Evolutionary conservation across 2,797 vertebrate species (phyloP).

Genomic region (Molossus alvarezi): DNA sequence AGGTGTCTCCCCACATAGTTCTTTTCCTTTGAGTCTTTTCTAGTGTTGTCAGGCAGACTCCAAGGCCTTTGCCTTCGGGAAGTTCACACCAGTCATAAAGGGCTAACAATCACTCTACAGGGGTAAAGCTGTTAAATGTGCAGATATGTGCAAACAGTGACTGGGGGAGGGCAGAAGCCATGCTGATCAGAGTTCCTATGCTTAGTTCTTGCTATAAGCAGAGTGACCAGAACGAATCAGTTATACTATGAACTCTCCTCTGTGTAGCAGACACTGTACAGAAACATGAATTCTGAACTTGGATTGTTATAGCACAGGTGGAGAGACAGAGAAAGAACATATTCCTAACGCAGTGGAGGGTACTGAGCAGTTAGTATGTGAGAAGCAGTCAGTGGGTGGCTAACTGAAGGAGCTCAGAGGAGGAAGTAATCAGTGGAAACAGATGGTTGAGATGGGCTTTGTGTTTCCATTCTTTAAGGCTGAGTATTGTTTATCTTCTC

Average conservation of each 20-base stretch:
- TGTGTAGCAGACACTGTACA: not conserved
- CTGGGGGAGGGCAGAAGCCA: not conserved
- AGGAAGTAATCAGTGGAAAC: not conserved
- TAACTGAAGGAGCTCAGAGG: not conserved
- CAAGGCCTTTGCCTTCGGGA: not conserved
- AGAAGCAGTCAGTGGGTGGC: not conserved
- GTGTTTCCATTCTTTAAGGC: not conserved
- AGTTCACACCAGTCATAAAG: not conserved
- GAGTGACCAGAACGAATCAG: not conserved
- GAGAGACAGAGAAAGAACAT: not conserved
- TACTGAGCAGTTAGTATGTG: not conserved
- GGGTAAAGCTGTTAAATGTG: not conserved
- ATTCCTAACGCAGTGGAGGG: not conserved
- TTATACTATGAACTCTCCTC: not conserved
- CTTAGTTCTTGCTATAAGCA: not conserved
- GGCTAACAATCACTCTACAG: not conserved
- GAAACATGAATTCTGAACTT: not conserved
- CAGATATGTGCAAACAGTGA: not conserved
- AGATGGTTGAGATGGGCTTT: not conserved
- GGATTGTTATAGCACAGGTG: not conserved
- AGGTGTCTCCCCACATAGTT: not conserved
- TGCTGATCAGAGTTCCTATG: not conserved
- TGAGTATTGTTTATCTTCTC: not conserved
- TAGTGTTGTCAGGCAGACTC: not conserved
- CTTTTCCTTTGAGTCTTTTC: not conserved